Evolutionary conservation across 2,888 invertebrate genomes (phyloP), one percentile per base, ranked within the genome.

Genomic region (Amblyjoppa fuscipennis): DNA sequence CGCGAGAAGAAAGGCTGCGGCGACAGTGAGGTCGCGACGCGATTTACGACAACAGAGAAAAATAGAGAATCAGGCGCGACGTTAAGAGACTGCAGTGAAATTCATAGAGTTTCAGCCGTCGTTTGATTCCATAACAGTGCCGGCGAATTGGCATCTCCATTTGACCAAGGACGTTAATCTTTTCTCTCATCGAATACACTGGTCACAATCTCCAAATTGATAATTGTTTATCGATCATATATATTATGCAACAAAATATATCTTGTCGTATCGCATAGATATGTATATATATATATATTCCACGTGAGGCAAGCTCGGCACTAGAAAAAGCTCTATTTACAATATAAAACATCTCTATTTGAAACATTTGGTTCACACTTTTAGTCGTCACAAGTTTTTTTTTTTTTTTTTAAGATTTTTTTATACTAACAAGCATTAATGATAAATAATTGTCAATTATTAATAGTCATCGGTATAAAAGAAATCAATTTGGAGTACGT

Each of bases 51-150:
- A 16, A 64, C 68, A 53, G 73, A 73, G 74, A 73, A 45, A 77
- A 74, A 59, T 25, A 25, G 66, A 85, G 34, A 41, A 45, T 16
- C n/a, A 34, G 31, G 20, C 59, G n/a, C 28, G 61, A 59, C 45
- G 25, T 56, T 61, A n/a, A 38, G 70, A 34, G 56, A 49, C 71
- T 41, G 34, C 73, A 77, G 45, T 66, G 31, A 77, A 66, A 82
- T 66, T 82, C 77, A 82, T 73, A 78, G 78, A 34, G 71, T 68
- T 51, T 73, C 73, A 3, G 78, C 73, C 77, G 82, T 78, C 73
- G 59, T 74, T 82, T 53, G 66, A 77, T 73, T 68, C 31, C 59
- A 83, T 73, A 56, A 13, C 61, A 49, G 59, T 49, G 51, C 51
- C 49, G 53, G 49, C 61, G 56, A 20, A 25, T 71, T 66, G 71